These are phyloP conservation scores for human (Homo sapiens) DNA, from an alignment of 2,113 vertebrate species.

Conservation along the genomic window DNA sequence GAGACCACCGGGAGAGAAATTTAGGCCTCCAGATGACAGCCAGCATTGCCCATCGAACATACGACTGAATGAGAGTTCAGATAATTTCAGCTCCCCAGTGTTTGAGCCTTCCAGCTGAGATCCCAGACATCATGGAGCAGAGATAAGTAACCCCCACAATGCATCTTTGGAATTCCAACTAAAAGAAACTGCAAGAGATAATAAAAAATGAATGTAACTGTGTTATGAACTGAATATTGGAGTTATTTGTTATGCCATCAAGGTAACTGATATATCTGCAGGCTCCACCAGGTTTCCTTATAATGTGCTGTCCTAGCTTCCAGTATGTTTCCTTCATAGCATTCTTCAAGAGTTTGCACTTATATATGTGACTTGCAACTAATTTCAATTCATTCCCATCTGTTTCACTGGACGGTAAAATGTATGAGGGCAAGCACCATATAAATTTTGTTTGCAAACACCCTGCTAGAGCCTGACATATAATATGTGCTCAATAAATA, in stretches of 20 bases:
- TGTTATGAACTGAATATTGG: neutral
- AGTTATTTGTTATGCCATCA: neutral
- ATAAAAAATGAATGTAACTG: neutral
- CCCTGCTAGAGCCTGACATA: neutral
- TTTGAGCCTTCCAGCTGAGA: neutral
- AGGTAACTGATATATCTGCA: neutral
- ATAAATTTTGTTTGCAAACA: neutral
- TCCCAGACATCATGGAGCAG: neutral
- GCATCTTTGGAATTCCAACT: neutral
- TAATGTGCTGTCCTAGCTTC: neutral
- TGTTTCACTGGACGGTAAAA: neutral
- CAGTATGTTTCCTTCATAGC: neutral
- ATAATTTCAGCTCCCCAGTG: neutral
- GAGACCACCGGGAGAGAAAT: neutral
- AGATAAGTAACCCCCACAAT: neutral
- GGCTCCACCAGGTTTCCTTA: neutral
- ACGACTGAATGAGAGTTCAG: neutral
- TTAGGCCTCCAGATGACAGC: neutral
- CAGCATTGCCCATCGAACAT: neutral
- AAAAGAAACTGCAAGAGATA: neutral
- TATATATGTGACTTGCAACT: neutral
- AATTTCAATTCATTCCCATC: neutral
- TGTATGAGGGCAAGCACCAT: neutral
- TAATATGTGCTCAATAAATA: neutral
- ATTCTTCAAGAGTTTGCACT: constrained; percentile 25